Percentiles rank a stretch among this genome's conserved stretches.
Evolutionary conservation across 2,113 vertebrate species (phyloP).

Genomic region (Tangachromis dhanisi): DNA sequence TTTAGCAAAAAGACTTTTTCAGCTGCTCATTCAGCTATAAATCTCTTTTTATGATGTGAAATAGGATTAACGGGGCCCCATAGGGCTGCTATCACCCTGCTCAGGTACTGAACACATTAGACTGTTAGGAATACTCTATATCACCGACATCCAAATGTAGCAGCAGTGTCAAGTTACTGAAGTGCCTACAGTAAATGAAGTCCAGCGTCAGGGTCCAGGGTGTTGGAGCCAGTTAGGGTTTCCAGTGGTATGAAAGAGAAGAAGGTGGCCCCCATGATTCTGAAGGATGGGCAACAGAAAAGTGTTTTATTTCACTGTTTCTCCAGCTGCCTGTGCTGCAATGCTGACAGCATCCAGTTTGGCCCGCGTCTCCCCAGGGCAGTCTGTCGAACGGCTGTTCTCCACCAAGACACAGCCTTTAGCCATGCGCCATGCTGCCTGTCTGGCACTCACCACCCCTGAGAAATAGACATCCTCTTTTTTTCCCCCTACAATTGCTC

Average conservation of each 20-base stretch:
- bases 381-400: conserved; percentile 38
- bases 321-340: conserved; percentile 75
- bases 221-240: conserved; percentile 13
- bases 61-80: not conserved
- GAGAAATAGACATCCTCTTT: conserved; percentile 26
- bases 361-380: conserved; percentile 55
- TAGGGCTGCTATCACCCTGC: not conserved
- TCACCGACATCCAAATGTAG: conserved; percentile 42
- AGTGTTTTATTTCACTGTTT: conserved; percentile 78
- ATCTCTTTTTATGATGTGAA: conserved; percentile 32
- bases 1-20: not conserved
- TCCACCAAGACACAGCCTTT: not conserved
- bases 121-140: not conserved
- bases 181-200: conserved; percentile 42
- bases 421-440: not conserved
- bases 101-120: conserved; percentile 37
- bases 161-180: conserved; percentile 40
- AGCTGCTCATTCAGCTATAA: conserved; percentile 38
- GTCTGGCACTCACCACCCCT: conserved; percentile 17
- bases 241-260: conserved; percentile 38
- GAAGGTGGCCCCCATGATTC: conserved; percentile 44
- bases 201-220: not conserved
- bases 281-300: conserved; percentile 49
- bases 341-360: conserved; percentile 62
- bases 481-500: not conserved